Conservation (phyloP, 2,888 invertebrate genomes). For the Tipula lateralis region DNA sequence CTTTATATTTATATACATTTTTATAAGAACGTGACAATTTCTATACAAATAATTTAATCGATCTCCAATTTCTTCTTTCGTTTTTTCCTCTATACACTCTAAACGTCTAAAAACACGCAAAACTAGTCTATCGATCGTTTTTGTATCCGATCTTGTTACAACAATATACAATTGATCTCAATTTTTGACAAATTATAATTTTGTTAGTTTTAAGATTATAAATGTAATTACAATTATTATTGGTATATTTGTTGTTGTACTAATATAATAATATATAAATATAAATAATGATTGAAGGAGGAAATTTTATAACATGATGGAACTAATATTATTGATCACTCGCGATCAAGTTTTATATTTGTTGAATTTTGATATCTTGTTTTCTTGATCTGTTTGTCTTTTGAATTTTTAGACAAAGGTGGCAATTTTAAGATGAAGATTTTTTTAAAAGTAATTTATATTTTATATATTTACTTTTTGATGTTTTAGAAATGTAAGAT, state of each 20-base stretch:
- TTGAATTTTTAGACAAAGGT: background rate
- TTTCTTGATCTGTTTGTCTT: background rate
- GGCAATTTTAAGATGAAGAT: background rate
- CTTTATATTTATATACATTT: background rate
- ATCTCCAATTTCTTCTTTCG: background rate
- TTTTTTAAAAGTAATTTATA: slow-evolving; percentile 5
- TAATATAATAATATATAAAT: no score
- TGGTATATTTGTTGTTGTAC: background rate
- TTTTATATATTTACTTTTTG: background rate
- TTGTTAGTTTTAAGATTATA: slow-evolving; percentile 24
- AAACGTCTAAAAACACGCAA: background rate
- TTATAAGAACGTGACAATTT: background rate
- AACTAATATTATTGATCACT: slow-evolving; percentile 24
- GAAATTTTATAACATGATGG: slow-evolving; percentile 14
- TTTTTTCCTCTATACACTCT: background rate
- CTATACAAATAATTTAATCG: background rate
- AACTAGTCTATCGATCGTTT: background rate
- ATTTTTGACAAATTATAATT: slow-evolving; percentile 24
- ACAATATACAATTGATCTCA: slow-evolving; percentile 13
- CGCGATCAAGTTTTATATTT: background rate
- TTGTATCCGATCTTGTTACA: background rate
- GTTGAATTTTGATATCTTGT: background rate
- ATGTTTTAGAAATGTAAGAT: background rate
- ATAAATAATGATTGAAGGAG: background rate
- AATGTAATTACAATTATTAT: slow-evolving; percentile 19